Evolutionary conservation across 2,888 invertebrate genomes (phyloP).

Genomic region (Nipponacmea schrenckii): DNA sequence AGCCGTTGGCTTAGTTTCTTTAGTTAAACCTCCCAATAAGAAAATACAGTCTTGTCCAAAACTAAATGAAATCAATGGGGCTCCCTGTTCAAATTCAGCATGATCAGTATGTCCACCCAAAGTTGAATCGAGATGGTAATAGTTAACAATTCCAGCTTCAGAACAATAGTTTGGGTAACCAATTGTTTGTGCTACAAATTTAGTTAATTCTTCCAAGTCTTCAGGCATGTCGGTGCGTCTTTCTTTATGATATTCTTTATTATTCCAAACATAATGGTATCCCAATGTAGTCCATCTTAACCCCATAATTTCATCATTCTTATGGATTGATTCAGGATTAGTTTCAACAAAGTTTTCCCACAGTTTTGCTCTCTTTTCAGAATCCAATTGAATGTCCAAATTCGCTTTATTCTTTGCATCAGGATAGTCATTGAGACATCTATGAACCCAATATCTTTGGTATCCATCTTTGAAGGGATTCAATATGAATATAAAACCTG

Average conservation of each 20-base stretch:
- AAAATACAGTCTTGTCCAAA: conserved; percentile 96
- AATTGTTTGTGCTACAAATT: conserved; percentile 71
- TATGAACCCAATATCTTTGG: conserved; percentile 85
- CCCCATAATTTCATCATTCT: conserved; percentile 50
- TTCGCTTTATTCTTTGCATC: conserved; percentile 73
- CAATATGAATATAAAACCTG: conserved; percentile 79
- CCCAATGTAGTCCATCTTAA: conserved; percentile 95
- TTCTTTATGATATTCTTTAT: conserved; percentile 76
- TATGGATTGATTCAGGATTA: conserved; percentile 38
- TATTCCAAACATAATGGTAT: conserved; percentile 98
- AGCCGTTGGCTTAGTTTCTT: conserved; percentile 67
- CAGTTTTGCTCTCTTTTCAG: conserved; percentile 25
- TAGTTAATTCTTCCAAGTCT: conserved; percentile 77
- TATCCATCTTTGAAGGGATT: conserved; percentile 85
- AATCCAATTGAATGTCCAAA: conserved; percentile 61
- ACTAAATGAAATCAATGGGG: conserved; percentile 91
- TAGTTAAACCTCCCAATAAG: conserved; percentile 84
- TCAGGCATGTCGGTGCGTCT: conserved; percentile 75
- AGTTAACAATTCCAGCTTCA: conserved; percentile 96
- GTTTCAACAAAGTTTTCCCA: conserved; percentile 40
- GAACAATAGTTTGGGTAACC: conserved; percentile 67
- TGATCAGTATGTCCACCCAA: conserved; percentile 94
- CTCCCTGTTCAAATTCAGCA: conserved; percentile 85
- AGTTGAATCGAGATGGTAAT: conserved; percentile 91
- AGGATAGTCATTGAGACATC: conserved; percentile 82